Conservation (phyloP, 2,888 invertebrate genomes). For the Agrochola lychnidis region DNA sequence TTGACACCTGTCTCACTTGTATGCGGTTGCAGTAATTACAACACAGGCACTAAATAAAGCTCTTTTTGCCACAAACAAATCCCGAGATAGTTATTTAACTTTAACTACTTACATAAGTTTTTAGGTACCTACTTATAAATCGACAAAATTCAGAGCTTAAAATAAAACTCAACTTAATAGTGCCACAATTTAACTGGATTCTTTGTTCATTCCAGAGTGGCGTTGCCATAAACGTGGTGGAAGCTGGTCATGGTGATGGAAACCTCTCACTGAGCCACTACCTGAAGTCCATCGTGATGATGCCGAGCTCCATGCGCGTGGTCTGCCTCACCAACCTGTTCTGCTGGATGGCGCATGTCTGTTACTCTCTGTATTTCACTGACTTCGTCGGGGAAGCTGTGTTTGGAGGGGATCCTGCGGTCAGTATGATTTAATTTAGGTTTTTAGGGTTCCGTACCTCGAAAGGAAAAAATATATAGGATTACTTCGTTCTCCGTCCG, state of each 20-base stretch:
- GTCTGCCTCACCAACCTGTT: conserved; percentile 98
- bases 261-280: conserved; percentile 93
- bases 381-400: conserved; percentile 98
- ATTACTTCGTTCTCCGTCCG: no score
- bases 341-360: conserved; percentile 99
- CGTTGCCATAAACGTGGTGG: conserved; percentile 67
- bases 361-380: conserved; percentile 98
- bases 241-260: conserved; percentile 70
- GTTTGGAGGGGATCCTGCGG: conserved; percentile 96
- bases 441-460: background rate
- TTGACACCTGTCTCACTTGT: background rate
- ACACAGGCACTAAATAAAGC: background rate
- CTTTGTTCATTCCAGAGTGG: conserved; percentile 68
- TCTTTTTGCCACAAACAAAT: background rate
- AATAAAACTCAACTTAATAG: background rate
- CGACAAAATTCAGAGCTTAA: background rate
- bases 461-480: no score
- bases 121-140: background rate
- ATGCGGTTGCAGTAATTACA: background rate
- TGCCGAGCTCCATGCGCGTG: conserved; percentile 96
- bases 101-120: no score
- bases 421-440: conserved; percentile 76
- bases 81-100: background rate
- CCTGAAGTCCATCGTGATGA: conserved; percentile 96
- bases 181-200: background rate